phyloP scores from a whole-genome alignment of 2,888 invertebrate species.

The Theristus sp. region DNA sequence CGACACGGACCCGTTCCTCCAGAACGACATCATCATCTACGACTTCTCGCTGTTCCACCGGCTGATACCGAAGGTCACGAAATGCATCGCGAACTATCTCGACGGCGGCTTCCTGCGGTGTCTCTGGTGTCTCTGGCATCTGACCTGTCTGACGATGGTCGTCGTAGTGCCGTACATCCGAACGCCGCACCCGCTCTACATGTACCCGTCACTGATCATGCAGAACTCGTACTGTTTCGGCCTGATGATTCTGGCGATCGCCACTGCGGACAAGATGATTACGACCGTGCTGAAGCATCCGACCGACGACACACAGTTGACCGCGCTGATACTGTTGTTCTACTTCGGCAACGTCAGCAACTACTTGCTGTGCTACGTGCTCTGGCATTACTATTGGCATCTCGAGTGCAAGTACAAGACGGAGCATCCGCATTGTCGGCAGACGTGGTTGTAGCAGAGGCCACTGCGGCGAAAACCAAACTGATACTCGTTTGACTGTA shows the following conservation, averaged over 20 bases:
- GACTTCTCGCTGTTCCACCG: constrained; percentile 20
- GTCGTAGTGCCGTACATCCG: neutral
- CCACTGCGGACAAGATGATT: constrained; percentile 14
- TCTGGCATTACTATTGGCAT: constrained; percentile 21
- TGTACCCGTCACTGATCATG: constrained; percentile 19
- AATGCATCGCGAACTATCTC: constrained; percentile 22
- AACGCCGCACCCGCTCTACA: constrained; percentile 15
- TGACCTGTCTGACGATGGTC: constrained; percentile 11
- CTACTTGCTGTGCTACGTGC: constrained; percentile 18
- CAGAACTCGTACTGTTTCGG: constrained; percentile 23
- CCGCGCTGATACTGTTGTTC: constrained; percentile 14
- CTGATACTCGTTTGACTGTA: too few relatives aligned
- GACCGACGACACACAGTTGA: constrained; percentile 14
- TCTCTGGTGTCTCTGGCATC: constrained; percentile 19
- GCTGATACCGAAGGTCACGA: constrained; percentile 17
- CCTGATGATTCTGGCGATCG: constrained; percentile 19
- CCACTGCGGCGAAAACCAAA: too few relatives aligned
- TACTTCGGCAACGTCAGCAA: constrained; percentile 13
- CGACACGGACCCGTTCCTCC: constrained; percentile 12
- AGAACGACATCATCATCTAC: constrained; percentile 19
- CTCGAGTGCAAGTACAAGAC: constrained; percentile 15
- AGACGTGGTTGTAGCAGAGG: neutral
- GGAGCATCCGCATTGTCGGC: neutral
- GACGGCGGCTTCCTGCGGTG: constrained; percentile 22
- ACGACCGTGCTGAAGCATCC: constrained; percentile 12